Evolutionary conservation across 1,140 invertebrate genomes (phyloP), one percentile per base, ranked within the genome.

Genomic region (Brachionus manjavacas): DNA sequence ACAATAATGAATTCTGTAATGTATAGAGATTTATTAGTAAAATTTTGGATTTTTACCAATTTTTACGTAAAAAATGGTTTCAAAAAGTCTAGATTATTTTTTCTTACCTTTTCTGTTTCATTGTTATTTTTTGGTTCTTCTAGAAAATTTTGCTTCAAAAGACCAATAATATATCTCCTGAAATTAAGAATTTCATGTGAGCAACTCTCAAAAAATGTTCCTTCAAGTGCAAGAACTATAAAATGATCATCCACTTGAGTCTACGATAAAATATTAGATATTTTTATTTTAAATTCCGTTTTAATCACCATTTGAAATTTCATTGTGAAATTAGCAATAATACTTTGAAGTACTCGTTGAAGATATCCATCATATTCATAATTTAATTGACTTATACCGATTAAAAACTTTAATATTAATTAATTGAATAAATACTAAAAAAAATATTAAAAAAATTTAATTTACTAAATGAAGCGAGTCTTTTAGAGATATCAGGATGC

Each of bases 351-450:
- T 4, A 81, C 79, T 60, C 79, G 49, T 16, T 81, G 79, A 9
- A 81, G 20, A 35, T 81, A 81, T 6, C 79, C 64, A 46, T 81
- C 79, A 81, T 81, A 81, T 68, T 60, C 79, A 68, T 81, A 81
- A 64, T 81, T 81, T 28, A 81, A 68, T 11, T 43, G 31, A 81
- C 79, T 64, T 3, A 81, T 64, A 14, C 79, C 79, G 43, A 64
- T 60, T 35, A 81, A 41, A 68, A 81, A 81, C 78, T 80, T 60
- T 20, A 46, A 25, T 52, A n/a, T 35, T 25, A 20, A 80, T 31
- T 20, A 55, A 28, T 31, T 55, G 16, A 28, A 6, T 39, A 64
- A 64, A 31, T 4, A 52, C 11, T 16, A 7, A 52, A 28, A 16
- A 55, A 60, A 25, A 31, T 6, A n/a, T n/a, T n/a, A 79, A 9